Percentiles rank a stretch among this genome's conserved stretches.
Conservation (phyloP, 2,113 vertebrate species). For the Athene cunicularia region DNA sequence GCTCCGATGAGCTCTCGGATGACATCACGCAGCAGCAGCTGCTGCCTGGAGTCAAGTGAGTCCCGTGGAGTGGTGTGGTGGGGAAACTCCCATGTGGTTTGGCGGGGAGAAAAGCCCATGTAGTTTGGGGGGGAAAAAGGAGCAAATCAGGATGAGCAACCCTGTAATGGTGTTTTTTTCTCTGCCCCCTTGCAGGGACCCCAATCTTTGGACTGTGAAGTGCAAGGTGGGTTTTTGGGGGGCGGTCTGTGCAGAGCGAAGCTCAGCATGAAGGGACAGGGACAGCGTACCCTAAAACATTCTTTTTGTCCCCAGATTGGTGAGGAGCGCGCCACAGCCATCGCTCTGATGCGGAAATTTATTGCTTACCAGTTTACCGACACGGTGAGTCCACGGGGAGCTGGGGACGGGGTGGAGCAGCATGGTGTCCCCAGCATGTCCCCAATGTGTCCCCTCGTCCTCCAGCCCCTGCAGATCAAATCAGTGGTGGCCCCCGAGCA, state of each 20-base stretch:
- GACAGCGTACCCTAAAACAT: rapidly evolving
- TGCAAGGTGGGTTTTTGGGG: constrained; percentile 81
- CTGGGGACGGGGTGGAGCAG: rapidly evolving
- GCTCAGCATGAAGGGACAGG: rapidly evolving
- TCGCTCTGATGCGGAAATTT: constrained; percentile 95
- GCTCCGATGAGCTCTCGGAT: constrained; percentile 91
- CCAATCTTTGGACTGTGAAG: constrained; percentile 95
- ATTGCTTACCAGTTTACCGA: constrained; percentile 97
- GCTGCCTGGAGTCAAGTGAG: constrained; percentile 93
- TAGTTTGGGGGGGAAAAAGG: not conserved
- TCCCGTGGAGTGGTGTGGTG: rapidly evolving
- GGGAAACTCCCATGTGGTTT: too few species aligned
- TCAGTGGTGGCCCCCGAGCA: constrained; percentile 93
- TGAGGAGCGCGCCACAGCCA: constrained; percentile 90
- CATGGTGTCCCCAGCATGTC: not conserved
- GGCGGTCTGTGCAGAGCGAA: too few species aligned
- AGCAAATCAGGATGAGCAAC: rapidly evolving
- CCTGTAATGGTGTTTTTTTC: not conserved
- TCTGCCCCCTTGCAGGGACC: constrained; percentile 76
- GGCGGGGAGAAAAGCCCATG: too few species aligned
- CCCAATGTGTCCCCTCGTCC: rapidly evolving
- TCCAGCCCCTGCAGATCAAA: constrained; percentile 93
- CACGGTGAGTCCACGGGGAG: constrained; percentile 72
- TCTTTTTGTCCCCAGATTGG: constrained; percentile 79
- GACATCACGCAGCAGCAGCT: constrained; percentile 96